Base-by-base conservation (phyloP, 2,797 vertebrate species). In the Phrynocephalus forsythii region DNA sequence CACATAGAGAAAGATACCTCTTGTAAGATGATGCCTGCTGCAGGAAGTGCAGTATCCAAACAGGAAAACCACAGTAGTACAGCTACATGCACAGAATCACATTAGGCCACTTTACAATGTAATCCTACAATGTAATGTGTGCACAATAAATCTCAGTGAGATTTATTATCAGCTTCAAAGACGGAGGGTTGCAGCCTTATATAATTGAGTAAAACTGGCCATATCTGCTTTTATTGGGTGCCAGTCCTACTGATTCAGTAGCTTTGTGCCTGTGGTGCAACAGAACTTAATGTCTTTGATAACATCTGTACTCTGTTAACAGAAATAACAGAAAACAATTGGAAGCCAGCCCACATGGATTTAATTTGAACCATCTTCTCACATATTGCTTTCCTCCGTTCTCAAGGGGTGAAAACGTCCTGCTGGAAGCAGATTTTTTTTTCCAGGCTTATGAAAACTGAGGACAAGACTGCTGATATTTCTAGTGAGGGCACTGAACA, bases 251-350 rank as follows among this genome's bases (percentile, higher is more conserved):
- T 44, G 11, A 7, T n/a, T 48, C 20, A 44, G 15, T 82, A 67
- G 38, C 44, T 28, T 67, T 68, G 16, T 44, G 63, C 24, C 5
- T 68, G 79, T 10, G 38, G 79, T 26, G 15, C 16, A 68, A 11
- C 28, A 5, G 26, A 1, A 86, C 73, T 77, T 50, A 73, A 56
- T 56, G 52, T 56, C 52, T 56, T 56, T 56, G 52, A 56, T 56
- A 56, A 56, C 13, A 13, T 9, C 83, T 79, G 71, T 71, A 73
- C 20, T 79, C 24, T 86, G 56, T 73, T 90, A 89, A 60, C 66
- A 6, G 11, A 60, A 89, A 88, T 86, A 92, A 89, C 66, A 91
- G 85, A 22, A 92, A 84, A 79, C 26, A 44, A 82, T 6, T n/a
- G 28, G 28, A 6, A 48, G 9, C 0, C 0, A 68, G 88, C 93